Evolutionary conservation across 2,888 invertebrate species (phyloP).

Genomic region (Biston betularia): DNA sequence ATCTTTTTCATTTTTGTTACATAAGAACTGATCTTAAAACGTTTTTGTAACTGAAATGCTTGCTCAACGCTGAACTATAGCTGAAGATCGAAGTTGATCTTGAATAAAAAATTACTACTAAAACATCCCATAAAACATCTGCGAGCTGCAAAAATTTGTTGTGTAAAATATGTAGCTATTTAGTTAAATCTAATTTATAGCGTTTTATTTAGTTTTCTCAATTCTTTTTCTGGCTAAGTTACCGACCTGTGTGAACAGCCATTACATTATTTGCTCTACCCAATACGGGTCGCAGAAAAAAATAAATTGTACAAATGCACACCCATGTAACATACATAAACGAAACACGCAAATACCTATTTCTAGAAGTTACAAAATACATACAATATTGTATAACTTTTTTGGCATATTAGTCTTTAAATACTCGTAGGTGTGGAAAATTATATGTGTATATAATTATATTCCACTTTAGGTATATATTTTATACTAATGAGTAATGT

Average conservation of each 20-base stretch:
- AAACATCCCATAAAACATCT: no score
- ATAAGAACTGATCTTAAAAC: no score
- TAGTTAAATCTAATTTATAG: neutral
- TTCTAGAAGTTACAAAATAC: conserved; percentile 11
- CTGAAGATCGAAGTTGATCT: no score
- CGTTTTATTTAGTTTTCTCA: neutral
- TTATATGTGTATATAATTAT: no score
- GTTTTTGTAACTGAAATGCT: no score
- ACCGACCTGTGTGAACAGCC: neutral
- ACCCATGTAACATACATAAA: conserved; percentile 11
- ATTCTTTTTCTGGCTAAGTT: neutral
- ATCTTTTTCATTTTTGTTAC: no score
- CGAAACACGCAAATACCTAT: neutral
- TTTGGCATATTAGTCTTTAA: conserved; percentile 5
- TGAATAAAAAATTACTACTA: no score
- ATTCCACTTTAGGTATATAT: no score
- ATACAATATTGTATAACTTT: conserved; percentile 16
- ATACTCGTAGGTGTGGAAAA: neutral
- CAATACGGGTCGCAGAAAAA: neutral
- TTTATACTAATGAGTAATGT: no score
- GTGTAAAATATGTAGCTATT: no score
- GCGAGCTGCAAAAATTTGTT: no score
- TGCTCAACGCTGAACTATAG: no score
- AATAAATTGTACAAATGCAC: neutral
- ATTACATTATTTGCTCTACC: neutral